A percentile compares a stretch with the other conserved stretches of the same genome.
Conservation (phyloP, 2,888 invertebrate genomes). For the Heliconius ismenius region DNA sequence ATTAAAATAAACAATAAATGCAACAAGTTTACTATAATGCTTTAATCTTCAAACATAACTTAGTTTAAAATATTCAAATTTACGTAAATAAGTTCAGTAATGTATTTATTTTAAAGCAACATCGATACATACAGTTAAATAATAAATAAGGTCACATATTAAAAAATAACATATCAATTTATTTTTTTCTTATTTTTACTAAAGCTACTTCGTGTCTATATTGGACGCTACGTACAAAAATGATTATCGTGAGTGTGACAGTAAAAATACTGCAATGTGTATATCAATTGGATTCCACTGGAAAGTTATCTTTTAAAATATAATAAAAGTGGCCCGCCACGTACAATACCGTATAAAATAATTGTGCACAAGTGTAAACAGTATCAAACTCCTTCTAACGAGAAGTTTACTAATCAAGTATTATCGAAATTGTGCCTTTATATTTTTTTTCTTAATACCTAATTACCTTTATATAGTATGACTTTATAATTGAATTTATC, state of each 20-base stretch:
- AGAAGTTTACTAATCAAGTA: slow-evolving; percentile 24
- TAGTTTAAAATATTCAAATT: not conserved
- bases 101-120: not conserved
- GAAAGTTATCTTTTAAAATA: slow-evolving; percentile 26
- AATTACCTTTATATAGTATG: not conserved
- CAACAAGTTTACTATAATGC: slow-evolving; percentile 7
- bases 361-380: slow-evolving; percentile 39
- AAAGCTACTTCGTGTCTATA: slow-evolving; percentile 25
- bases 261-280: slow-evolving; percentile 40
- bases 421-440: slow-evolving; percentile 37
- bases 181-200: slow-evolving; percentile 4
- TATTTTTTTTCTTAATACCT: slow-evolving; percentile 20
- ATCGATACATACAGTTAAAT: not conserved
- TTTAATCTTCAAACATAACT: not conserved
- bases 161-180: not conserved
- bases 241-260: slow-evolving; percentile 34
- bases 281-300: slow-evolving; percentile 30
- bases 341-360: slow-evolving; percentile 37
- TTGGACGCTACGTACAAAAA: slow-evolving; percentile 34
- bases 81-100: not conserved
- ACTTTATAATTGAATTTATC: slow-evolving; percentile 18
- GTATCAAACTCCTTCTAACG: slow-evolving; percentile 28
- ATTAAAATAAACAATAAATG: slow-evolving; percentile 24
- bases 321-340: slow-evolving; percentile 43
- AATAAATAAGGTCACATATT: not conserved